phyloP scores from a whole-genome alignment of 2,113 vertebrate species.

The Rattus norvegicus region GRCr8 NC_086027.1:29352001-29352500 shows the following conservation, averaged over 20 bases:
- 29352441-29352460: neutral
- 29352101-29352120: neutral
- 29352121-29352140: neutral
- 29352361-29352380: neutral
- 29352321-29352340: too few relatives aligned
- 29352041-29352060: neutral
- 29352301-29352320: neutral
- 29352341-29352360: neutral
- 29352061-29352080: neutral
- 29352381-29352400: neutral
- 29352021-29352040: neutral
- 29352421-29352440: neutral
- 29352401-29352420: neutral
- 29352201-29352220: neutral
- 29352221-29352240: too few relatives aligned
- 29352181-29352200: neutral
- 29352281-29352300: neutral
- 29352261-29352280: neutral
- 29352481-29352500: neutral
- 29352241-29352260: neutral
- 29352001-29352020: conserved; percentile 2
- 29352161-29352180: neutral
- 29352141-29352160: neutral
- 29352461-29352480: neutral
- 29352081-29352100: neutral